These are phyloP conservation scores for Cryptoblepharus egeriae DNA, from an alignment of 2,797 vertebrate species.

Conservation along the genomic window DNA sequence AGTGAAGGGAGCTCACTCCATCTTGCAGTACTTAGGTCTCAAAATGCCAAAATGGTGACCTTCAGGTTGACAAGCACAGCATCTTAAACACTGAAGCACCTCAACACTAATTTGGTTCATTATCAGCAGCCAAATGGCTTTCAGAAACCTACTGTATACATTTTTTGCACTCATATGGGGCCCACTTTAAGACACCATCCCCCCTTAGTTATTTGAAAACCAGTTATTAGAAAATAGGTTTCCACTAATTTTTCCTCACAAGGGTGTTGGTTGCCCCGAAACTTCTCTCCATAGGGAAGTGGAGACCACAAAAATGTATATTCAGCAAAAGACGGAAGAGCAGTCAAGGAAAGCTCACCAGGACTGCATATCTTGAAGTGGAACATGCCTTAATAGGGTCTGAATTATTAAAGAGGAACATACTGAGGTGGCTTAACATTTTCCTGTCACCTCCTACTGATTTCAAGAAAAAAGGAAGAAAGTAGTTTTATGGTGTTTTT, in stretches of 20 bases:
- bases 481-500: neutral
- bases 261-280: neutral
- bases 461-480: neutral
- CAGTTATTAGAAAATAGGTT: neutral
- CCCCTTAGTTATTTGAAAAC: neutral
- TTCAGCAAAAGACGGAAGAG: conserved; percentile 30
- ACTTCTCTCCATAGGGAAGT: neutral
- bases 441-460: conserved; percentile 30
- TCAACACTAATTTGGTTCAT: neutral
- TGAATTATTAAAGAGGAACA: conserved; percentile 27
- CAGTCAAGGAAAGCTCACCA: neutral
- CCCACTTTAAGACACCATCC: no score
- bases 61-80: no score
- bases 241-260: neutral
- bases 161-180: no score
- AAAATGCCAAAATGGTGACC: no score
- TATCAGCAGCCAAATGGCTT: neutral
- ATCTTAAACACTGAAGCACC: no score
- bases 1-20: no score
- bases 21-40: no score
- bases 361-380: conserved; percentile 43
- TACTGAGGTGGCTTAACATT: neutral
- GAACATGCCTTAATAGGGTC: conserved; percentile 31
- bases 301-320: conserved; percentile 20
- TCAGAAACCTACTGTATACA: neutral